These are phyloP conservation scores for Cryptoleucopteryx plumbea DNA, from an alignment of 2,113 vertebrate genomes.

Conservation along the genomic window DNA sequence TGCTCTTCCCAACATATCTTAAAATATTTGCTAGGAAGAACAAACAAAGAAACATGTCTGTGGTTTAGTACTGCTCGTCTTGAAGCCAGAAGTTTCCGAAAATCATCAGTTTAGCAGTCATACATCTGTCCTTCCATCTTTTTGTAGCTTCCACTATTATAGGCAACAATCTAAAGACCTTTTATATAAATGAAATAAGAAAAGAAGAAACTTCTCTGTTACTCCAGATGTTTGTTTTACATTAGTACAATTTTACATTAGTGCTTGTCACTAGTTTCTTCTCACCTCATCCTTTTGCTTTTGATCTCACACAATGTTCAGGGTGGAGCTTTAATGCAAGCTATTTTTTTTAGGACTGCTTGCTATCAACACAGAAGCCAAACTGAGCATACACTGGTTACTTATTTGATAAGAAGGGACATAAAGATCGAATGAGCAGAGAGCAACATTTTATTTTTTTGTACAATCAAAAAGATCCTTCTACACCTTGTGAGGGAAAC, in stretches of 20 bases:
- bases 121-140: not conserved
- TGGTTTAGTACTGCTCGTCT: not conserved
- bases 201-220: not conserved
- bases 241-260: not conserved
- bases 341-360: not conserved
- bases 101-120: not conserved
- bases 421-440: not conserved
- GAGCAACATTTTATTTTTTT: not conserved
- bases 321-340: not conserved
- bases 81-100: constrained; percentile 14
- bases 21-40: not conserved
- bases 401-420: not conserved
- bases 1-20: constrained; percentile 14
- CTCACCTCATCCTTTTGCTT: not conserved
- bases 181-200: not conserved
- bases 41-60: not conserved
- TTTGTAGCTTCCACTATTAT: not conserved
- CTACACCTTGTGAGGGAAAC: not conserved
- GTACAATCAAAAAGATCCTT: not conserved
- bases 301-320: not conserved
- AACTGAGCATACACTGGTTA: not conserved
- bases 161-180: not conserved
- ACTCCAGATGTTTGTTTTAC: not conserved
- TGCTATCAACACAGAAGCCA: not conserved
- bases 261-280: not conserved